Base-by-base conservation (phyloP, 2,797 vertebrate genomes). In the Aldrovandia affinis region DNA sequence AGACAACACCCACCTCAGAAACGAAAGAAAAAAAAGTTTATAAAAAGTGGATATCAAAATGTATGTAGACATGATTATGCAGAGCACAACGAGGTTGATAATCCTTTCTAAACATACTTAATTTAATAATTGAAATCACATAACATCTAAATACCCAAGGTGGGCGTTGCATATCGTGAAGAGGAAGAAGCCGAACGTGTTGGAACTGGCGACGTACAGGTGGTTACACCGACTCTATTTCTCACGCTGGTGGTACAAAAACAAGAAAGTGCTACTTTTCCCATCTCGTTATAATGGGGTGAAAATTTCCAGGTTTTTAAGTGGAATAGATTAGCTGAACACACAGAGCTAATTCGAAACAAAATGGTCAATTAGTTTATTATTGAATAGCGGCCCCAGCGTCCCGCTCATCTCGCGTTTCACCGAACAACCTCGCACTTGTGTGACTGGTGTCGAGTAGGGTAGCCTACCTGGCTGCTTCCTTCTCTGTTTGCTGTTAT, bases 331-430 rank as follows among this genome's bases (percentile, higher is more conserved):
- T 97, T 96, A 97, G 92, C 90, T 94, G 94, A 96, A 89, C 96
- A 96, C 96, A 96, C 95, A 93, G 42, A 39, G 33, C 94, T 96
- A 95, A 96, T 95, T 95, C 88, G 90, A 93, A 93, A 92, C 94
- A 92, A 95, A 94, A 92, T 52, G 85, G 81, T 39, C 87, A 92
- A 92, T 96, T 95, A 95, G 91, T 91, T 90, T 89, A 92, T 92
- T 89, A 89, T 90, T 92, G 89, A 81, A 87, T 47, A 47, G 73
- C 22, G 73, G 42, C 12, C 73, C 73, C 10, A 12, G 39, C 73
- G 73, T 42, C 0, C 73, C 42, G 9, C 73, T 22, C 42, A 25
- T 42, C 73, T 77, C 73, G 39, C 42, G 73, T n/a, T 77, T 36
- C 10, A 6, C 33, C 15, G 68, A 70, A 70, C 68, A 70, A 70